Percentiles rank a stretch among this genome's conserved stretches.
Evolutionary conservation across 2,888 invertebrate species (phyloP).

Genomic region (Gryllus longicercus): DNA sequence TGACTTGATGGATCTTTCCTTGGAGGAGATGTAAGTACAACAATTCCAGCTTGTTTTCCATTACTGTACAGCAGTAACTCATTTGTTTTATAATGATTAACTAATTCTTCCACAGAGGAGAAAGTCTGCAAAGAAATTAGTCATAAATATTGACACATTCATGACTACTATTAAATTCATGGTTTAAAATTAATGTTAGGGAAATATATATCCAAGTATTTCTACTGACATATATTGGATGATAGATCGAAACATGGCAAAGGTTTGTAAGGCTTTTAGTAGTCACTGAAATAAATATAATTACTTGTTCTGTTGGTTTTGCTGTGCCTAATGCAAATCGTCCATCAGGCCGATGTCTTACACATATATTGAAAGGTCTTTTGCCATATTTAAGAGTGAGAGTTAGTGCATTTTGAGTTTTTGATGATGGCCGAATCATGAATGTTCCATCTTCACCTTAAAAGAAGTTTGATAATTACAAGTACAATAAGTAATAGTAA

Average conservation of each 20-base stretch:
- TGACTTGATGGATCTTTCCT: background rate
- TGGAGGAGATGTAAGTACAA: constrained; percentile 31
- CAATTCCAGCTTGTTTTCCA: constrained; percentile 39
- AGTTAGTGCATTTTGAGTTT: constrained; percentile 47
- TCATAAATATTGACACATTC: no score
- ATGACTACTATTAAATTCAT: no score
- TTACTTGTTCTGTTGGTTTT: constrained; percentile 46
- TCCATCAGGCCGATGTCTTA: constrained; percentile 46
- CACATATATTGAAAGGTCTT: constrained; percentile 47
- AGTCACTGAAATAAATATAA: no score
- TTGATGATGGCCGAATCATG: constrained; percentile 46
- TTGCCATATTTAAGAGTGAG: constrained; percentile 47
- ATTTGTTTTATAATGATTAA: constrained; percentile 44
- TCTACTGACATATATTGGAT: no score
- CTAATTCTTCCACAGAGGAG: constrained; percentile 45
- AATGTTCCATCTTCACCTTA: constrained; percentile 46
- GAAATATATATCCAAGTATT: background rate
- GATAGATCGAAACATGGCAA: no score
- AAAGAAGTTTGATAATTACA: constrained; percentile 22
- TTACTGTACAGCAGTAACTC: constrained; percentile 44
- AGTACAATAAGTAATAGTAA: background rate
- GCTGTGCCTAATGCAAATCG: constrained; percentile 47
- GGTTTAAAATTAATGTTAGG: background rate
- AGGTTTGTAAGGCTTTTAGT: no score
- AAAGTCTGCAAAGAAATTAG: constrained; percentile 41